phyloP scores from a whole-genome alignment of 1,140 invertebrate genomes.

The Drosophila melanogaster region Release_6_plus_ISO1_MT NT_037436.4:10158501-10159000 shows the following conservation, averaged over 20 bases:
- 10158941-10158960: slow-evolving; percentile 76
- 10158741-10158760: slow-evolving; percentile 24
- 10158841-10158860: slow-evolving; percentile 17
- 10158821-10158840: slow-evolving; percentile 49
- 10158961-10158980: slow-evolving; percentile 51
- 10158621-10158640: slow-evolving; percentile 71
- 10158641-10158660: slow-evolving; percentile 76
- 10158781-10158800: slow-evolving; percentile 19
- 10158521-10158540: not conserved
- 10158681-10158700: slow-evolving; percentile 63
- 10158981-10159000: slow-evolving; percentile 47
- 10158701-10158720: slow-evolving; percentile 49
- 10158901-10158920: slow-evolving; percentile 23
- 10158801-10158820: slow-evolving; percentile 33
- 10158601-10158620: slow-evolving; percentile 69
- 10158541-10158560: slow-evolving; percentile 35
- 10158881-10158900: slow-evolving; percentile 3
- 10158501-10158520: slow-evolving; percentile 6
- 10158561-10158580: slow-evolving; percentile 65
- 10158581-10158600: slow-evolving; percentile 47
- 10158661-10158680: slow-evolving; percentile 52
- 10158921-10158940: slow-evolving; percentile 50
- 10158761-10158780: not conserved
- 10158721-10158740: slow-evolving; percentile 50
- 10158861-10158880: slow-evolving; percentile 62